Conservation (phyloP, 1,140 invertebrate species). For the Penaeus vannamei region DNA sequence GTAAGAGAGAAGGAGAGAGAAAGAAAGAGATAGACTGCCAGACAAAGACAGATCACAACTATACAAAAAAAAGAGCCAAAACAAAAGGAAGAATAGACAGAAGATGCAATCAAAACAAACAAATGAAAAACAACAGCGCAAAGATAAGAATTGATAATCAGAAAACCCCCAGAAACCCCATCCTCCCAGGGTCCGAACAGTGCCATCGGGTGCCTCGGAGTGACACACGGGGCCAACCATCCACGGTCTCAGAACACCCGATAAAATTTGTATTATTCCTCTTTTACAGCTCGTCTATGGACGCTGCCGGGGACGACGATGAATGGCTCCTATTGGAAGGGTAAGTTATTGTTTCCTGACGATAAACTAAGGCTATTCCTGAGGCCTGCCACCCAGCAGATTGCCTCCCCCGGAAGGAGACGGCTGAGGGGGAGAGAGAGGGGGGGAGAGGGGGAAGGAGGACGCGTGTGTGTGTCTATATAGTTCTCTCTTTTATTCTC, state of each 20-base stretch:
- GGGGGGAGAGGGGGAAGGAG: background rate
- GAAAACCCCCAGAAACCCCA: too few relatives aligned
- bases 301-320: constrained; percentile 56
- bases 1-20: too few relatives aligned
- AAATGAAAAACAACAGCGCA: too few relatives aligned
- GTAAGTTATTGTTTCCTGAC: constrained; percentile 62
- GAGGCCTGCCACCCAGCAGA: constrained; percentile 58
- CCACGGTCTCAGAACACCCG: constrained; percentile 54
- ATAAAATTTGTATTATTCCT: constrained; percentile 65
- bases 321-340: constrained; percentile 60
- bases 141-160: too few relatives aligned
- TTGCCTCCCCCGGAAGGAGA: constrained; percentile 44
- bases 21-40: too few relatives aligned
- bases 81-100: too few relatives aligned
- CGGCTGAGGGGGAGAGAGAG: constrained; percentile 1
- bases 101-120: too few relatives aligned
- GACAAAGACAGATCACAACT: too few relatives aligned
- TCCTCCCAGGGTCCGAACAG: too few relatives aligned
- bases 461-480: background rate
- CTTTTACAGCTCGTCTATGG: constrained; percentile 64
- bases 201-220: background rate
- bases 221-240: constrained; percentile 56
- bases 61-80: too few relatives aligned
- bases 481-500: too few relatives aligned
- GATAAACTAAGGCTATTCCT: constrained; percentile 61